Base-by-base conservation (phyloP, 2,888 invertebrate genomes). In the Drosophila silvestris region DNA sequence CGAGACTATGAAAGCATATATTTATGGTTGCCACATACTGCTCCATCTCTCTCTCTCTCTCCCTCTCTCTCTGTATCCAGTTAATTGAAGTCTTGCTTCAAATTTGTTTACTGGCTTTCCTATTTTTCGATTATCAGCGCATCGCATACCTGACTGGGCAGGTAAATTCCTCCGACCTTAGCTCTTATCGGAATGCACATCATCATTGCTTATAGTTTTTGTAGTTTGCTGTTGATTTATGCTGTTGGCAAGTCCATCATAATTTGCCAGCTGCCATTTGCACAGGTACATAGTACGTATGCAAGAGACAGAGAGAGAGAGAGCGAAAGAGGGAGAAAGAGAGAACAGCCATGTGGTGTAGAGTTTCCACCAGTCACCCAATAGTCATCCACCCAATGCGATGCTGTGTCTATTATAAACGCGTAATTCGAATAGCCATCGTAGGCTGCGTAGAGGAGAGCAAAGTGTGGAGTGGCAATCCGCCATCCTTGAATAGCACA, bases 111-210 rank as follows among this genome's bases (percentile, higher is more conserved):
- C 28, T 33, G 3, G 33, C 32, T 26, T 19, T 32, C 3, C 14
- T 14, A 3, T 26, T 41, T 22, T 32, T 33, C 44, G 22, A 16
- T 19, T 52, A 37, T 52, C 57, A 66, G 28, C 32, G 44, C 35
- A 41, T 58, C 37, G 52, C 39, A 58, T 26, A 57, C 22, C 39
- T 53, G 67, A 58, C 57, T 77, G 78, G 60, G 57, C 79, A 75
- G 61, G 63, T 72, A 41, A 75, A 62, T 63, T 47, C 10, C n/a
- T 60, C 28, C 4, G 50, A 19, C 14, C 35, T 39, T 30, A 28
- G 32, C 30, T 54, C 53, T 63, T 65, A 68, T 67, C 67, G 32
- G 19, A 44, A 32, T 64, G 67, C 57, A 53, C 77, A 67, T 52
- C 66, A 53, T 57, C 56, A 60, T 70, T 68, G 77, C 56, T 58